phyloP scores from a whole-genome alignment of 35 echinoderm and acorn worm species.

The Lytechinus variegatus region DNA sequence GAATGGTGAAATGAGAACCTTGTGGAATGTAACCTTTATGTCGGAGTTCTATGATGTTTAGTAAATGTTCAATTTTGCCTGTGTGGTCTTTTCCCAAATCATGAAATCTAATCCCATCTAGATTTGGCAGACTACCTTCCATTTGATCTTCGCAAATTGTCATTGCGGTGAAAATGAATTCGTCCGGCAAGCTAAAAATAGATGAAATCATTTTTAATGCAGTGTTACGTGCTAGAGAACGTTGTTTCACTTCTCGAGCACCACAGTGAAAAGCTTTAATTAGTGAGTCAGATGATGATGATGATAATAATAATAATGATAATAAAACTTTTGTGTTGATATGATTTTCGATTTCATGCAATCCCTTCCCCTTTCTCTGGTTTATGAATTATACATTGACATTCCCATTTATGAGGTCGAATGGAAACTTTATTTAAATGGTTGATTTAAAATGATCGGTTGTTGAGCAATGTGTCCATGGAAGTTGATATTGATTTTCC shows the following conservation, averaged over 20 bases:
- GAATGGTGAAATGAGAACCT: not conserved
- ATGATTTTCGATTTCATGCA: too few relatives aligned
- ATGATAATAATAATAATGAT: too few relatives aligned
- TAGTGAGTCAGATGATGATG: too few relatives aligned
- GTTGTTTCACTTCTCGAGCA: not conserved
- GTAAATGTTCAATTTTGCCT: not conserved
- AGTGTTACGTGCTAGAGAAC: not conserved
- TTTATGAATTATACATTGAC: too few relatives aligned
- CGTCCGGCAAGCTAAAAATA: not conserved
- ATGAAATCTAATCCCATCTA: not conserved
- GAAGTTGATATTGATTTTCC: too few relatives aligned
- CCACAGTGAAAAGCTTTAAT: not conserved
- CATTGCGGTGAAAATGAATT: not conserved
- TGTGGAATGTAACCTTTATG: constrained; percentile 12
- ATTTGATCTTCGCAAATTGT: not conserved
- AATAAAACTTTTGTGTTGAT: too few relatives aligned
- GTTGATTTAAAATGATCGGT: too few relatives aligned
- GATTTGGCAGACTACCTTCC: not conserved
- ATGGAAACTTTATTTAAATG: too few relatives aligned
- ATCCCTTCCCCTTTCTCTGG: too few relatives aligned
- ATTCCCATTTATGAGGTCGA: too few relatives aligned
- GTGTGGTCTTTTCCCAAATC: not conserved
- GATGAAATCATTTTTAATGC: too few relatives aligned
- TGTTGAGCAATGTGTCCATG: too few relatives aligned
- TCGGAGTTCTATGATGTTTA: not conserved